A percentile compares a stretch with the other conserved stretches of the same genome.
These are phyloP conservation scores for Heliconius hewitsoni DNA, from an alignment of 1,140 invertebrate species.

Conservation along the genomic window DNA sequence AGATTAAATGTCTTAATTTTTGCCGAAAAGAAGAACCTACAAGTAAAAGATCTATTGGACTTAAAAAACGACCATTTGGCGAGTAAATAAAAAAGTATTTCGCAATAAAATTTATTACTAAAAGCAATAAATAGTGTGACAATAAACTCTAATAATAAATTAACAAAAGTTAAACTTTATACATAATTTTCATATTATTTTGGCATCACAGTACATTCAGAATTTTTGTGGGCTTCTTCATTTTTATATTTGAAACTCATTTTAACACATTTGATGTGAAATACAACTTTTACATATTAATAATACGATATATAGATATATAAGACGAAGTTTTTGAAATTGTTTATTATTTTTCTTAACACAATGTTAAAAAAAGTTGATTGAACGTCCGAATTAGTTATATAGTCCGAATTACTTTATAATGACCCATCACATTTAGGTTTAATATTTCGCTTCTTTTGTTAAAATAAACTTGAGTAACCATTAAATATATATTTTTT, in stretches of 20 bases:
- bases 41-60: too few relatives aligned
- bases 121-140: conserved; percentile 78
- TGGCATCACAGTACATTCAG: conserved; percentile 76
- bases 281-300: neutral
- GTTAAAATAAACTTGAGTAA: too few relatives aligned
- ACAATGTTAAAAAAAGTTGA: neutral
- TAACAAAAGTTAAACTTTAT: conserved; percentile 75
- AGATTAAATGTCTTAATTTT: too few relatives aligned
- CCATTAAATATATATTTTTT: neutral
- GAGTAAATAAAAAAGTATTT: conserved; percentile 26
- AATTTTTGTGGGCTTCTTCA: conserved; percentile 38
- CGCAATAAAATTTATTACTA: conserved; percentile 73
- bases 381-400: neutral
- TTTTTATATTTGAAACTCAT: neutral
- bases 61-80: neutral
- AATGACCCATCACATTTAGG: too few relatives aligned
- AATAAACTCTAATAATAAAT: conserved; percentile 76
- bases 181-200: conserved; percentile 63
- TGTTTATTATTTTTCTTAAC: neutral
- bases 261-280: conserved; percentile 4
- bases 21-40: too few relatives aligned
- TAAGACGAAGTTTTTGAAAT: neutral
- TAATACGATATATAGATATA: too few relatives aligned
- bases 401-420: too few relatives aligned
- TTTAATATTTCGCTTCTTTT: too few relatives aligned